phyloP scores from a whole-genome alignment of 2,888 invertebrate species.

The Scaptomyza polygonia region DNA sequence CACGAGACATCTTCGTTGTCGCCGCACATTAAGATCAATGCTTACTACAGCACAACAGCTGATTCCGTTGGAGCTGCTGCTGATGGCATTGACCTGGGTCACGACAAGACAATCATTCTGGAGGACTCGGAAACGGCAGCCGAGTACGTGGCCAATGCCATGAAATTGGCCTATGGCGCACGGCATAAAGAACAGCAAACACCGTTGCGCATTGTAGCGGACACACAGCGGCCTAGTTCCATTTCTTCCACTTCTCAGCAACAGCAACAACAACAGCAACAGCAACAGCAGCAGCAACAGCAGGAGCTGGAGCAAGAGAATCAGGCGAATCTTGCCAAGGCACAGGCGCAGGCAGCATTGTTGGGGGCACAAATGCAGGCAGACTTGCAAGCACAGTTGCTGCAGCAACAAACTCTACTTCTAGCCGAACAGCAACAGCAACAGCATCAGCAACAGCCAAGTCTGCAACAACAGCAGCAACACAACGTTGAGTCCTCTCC shows the following conservation, averaged over 20 bases:
- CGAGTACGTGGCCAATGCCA: constrained; percentile 83
- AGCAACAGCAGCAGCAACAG: too few species aligned
- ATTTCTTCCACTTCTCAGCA: too few species aligned
- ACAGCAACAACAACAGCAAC: too few species aligned
- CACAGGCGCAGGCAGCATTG: constrained; percentile 55
- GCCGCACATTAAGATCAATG: constrained; percentile 48
- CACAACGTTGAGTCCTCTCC: constrained; percentile 22
- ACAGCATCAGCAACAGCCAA: constrained; percentile 16
- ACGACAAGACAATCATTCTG: constrained; percentile 50
- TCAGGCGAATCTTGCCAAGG: constrained; percentile 46
- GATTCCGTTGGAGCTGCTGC: constrained; percentile 28
- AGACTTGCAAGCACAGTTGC: constrained; percentile 51
- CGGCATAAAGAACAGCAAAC: constrained; percentile 63
- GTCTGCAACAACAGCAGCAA: constrained; percentile 18
- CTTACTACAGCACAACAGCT: constrained; percentile 51
- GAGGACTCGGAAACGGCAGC: constrained; percentile 82
- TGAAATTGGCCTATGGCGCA: constrained; percentile 80
- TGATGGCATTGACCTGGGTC: constrained; percentile 16
- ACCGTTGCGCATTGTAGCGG: constrained; percentile 25
- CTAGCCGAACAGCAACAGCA: constrained; percentile 58
- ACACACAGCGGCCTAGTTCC: constrained; percentile 42
- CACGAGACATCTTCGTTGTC: constrained; percentile 54
- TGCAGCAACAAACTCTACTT: constrained; percentile 54
- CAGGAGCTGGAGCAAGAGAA: constrained; percentile 34
- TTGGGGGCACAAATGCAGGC: constrained; percentile 64